Base-by-base conservation (phyloP, 1,140 invertebrate genomes). In the Leptopilina clavipes region DNA sequence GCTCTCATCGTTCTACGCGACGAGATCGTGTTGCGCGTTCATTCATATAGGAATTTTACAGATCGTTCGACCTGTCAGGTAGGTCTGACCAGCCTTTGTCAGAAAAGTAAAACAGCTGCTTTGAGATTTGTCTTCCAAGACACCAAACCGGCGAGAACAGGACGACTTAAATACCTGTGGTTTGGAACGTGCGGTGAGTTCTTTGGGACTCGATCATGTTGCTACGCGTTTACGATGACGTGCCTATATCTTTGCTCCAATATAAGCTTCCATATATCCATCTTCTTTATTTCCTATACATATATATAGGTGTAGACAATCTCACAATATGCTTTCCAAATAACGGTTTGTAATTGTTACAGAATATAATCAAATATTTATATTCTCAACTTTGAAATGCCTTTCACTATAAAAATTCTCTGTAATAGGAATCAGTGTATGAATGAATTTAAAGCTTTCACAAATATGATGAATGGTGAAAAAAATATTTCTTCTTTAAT, bases 31-130 rank as follows among this genome's bases (percentile, higher is more conserved):
- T 65, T 65, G 59, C 25, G 59, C 25, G 59, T 65, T 65, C 59
- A 65, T 65, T 65, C 59, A 65, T 65, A 65, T 65, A 65, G 59
- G 59, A 65, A 65, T 65, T 65, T 65, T 65, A 65, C 59, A 65
- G 59, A 65, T 65, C 59, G 59, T 65, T 65, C 59, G 59, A 65
- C 59, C 59, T 65, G 59, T 65, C 59, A 65, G 59, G 59, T 65
- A 65, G 59, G 59, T 65, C 59, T 65, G 59, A 25, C 59, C 59
- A n/a, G 59, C 59, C 59, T 65, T 65, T 65, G 59, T 65, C 59
- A 65, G 59, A n/a, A 65, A 65, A 65, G 59, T 65, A 65, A 65
- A 65, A 65, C 59, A 65, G 59, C 59, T 65, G 59, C 59, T 65
- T 65, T 31, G 59, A 65, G 59, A 65, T 65, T 65, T 37, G 59